Evolutionary conservation across 2,113 vertebrate genomes (phyloP), one percentile per base, ranked within the genome.

Genomic region (Chascanopsetta lugubris): DNA sequence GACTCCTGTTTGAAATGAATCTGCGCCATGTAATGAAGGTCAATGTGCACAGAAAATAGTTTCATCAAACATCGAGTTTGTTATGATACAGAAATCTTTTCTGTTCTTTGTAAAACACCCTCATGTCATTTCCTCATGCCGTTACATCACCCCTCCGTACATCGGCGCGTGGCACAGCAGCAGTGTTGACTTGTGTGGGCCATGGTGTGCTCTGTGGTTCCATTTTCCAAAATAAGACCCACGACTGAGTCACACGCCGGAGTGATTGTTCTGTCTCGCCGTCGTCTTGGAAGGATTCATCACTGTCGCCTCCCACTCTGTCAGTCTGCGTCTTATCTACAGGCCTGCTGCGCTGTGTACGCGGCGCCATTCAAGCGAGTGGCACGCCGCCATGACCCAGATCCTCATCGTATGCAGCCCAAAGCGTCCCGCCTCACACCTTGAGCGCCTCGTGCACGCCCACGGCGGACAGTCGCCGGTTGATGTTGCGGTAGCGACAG

Each of bases 401-500:
- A 68, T 30, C 8, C 58, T 46, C 42, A 26, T 20, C 26, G 21
- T 10, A 9, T 3, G 21, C 25, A 5, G 17, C 26, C 46, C 1
- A 36, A 49, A n/a, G 6, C 69, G 1, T 8, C 18, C 11, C 0
- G 36, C 42, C 20, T 63, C 60, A 93, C 45, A 90, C 87, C 49
- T 85, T 92, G 8, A 94, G 89, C 1, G 93, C 92, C 64, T 94
- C 92, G 0, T 94, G 93, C 7, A 94, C 92, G 1, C 93, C 92
- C 24, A 93, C 92, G 6, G 93, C 92, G 2, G 93, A 94, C 15
- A 94, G 91, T 1, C 93, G 71, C 0, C 93, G 88, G 88, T 94
- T 94, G 79, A 94, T 93, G 87, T 94, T 94, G 24, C 93, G 90
- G 61, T 93, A 94, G 12, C 92, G 90, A 48, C 93, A 94, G 25